Base-by-base conservation (phyloP, 2,113 vertebrate species). In the Pygoscelis antarcticus region DNA sequence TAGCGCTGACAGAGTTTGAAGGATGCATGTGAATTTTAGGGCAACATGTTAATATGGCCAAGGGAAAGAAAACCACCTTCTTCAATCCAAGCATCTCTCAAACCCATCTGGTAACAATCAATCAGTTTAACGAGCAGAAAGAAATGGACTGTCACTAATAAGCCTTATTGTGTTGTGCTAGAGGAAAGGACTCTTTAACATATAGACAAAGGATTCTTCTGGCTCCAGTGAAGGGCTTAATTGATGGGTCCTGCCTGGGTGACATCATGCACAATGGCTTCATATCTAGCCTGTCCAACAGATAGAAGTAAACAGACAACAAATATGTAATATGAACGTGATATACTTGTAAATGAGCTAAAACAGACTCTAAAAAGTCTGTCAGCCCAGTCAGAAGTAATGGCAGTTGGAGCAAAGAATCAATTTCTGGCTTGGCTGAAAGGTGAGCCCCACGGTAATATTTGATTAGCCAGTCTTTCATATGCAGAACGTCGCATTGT, bases 121-220 rank as follows among this genome's bases (percentile, higher is more conserved):
- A 70, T 96, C 91, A 83, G 44, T 77, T 97, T 96, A 96, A 94
- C 1, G 26, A 94, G 70, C 75, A 93, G 89, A 88, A 94, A 83
- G 46, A 95, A 96, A 93, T 1, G 15, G 52, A 58, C 85, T 89
- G 82, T 91, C 75, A 55, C 81, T 93, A 96, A 81, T 77, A 77
- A 90, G 46, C 49, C 55, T 74, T 95, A 64, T 71, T 87, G 72
- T 82, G 61, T 38, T 89, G 74, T 34, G 27, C 22, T 58, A 83
- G 62, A 76, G 40, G 66, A 94, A 79, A 84, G 62, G 78, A n/a
- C 54, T 87, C 30, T 92, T 76, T 74, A 77, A 74, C 38, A 90
- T 70, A 77, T 2, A 91, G 62, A 91, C 71, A 96, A 87, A 93
- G 52, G 47, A 81, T 55, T 89, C 38, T 83, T 83, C 58, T 87